phyloP scores from a whole-genome alignment of 30 jellyfish, hydroid and myxozoan genomes.

The Chironex yamaguchii region DNA sequence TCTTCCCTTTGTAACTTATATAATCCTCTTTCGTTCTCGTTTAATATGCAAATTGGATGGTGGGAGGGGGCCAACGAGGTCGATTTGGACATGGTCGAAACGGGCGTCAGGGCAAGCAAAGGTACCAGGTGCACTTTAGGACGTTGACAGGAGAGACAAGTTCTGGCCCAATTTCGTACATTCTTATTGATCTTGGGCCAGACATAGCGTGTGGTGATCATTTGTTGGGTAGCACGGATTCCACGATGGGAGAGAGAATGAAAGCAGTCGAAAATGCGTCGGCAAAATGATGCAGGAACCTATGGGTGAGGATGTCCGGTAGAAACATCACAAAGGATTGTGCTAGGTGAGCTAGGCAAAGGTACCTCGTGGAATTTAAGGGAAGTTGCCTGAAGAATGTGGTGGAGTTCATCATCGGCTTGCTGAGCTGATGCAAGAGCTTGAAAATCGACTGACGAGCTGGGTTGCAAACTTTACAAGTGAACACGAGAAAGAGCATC shows the following conservation, averaged over 20 bases:
- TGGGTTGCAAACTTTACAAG: background rate
- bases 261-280: background rate
- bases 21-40: too few relatives aligned
- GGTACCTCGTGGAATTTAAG: background rate
- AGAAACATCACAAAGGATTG: background rate
- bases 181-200: conserved; percentile 49
- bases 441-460: background rate
- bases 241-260: conserved; percentile 41
- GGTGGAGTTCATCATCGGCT: background rate
- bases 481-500: background rate
- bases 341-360: background rate
- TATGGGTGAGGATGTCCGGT: conserved; percentile 10
- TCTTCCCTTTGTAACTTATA: too few relatives aligned
- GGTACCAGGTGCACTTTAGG: too few relatives aligned
- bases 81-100: too few relatives aligned
- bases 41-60: too few relatives aligned
- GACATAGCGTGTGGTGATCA: conserved; percentile 1
- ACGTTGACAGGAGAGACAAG: conserved; percentile 36
- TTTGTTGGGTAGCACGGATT: conserved; percentile 36
- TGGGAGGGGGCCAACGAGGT: too few relatives aligned
- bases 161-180: conserved; percentile 26
- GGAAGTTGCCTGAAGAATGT: background rate
- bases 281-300: background rate
- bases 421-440: conserved; percentile 11
- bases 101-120: too few relatives aligned